A percentile compares a stretch with the other conserved stretches of the same genome.
Evolutionary conservation across 37 sponge, comb jelly and placozoan species (phyloP).

Genomic region (Spongilla lacustris): DNA sequence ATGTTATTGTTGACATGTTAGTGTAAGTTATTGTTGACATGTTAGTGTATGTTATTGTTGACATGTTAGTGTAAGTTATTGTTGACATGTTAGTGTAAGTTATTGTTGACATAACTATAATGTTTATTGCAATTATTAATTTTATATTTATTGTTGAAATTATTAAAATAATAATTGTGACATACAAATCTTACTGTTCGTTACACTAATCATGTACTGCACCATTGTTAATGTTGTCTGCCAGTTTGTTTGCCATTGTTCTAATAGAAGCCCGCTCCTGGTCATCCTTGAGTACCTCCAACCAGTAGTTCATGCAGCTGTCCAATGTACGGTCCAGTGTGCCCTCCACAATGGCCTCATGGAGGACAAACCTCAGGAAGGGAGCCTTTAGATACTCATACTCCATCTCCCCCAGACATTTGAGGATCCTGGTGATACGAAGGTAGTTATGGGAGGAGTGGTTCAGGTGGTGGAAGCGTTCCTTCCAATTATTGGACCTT

Average conservation of each 20-base stretch:
- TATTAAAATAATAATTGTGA: too few relatives aligned
- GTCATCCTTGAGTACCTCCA: slow-evolving; percentile 62
- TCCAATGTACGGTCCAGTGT: slow-evolving; percentile 32
- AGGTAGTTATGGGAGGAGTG: slow-evolving; percentile 75
- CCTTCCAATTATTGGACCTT: slow-evolving; percentile 44
- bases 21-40: too few relatives aligned
- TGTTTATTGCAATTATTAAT: too few relatives aligned
- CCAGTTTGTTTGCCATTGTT: background rate
- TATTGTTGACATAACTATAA: too few relatives aligned
- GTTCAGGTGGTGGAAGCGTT: slow-evolving; percentile 56
- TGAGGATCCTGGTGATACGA: slow-evolving; percentile 80
- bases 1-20: too few relatives aligned
- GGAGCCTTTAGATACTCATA: slow-evolving; percentile 66
- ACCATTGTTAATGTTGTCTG: too few relatives aligned
- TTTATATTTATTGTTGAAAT: too few relatives aligned
- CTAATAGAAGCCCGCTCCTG: slow-evolving; percentile 8
- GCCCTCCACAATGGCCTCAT: slow-evolving; percentile 54
- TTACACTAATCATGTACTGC: background rate
- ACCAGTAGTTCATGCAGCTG: slow-evolving; percentile 82
- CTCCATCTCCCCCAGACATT: slow-evolving; percentile 78
- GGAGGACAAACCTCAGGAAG: slow-evolving; percentile 55
- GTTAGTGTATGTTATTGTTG: too few relatives aligned
- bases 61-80: too few relatives aligned
- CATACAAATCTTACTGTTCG: too few relatives aligned
- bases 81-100: too few relatives aligned